Evolutionary conservation across 2,888 invertebrate genomes (phyloP).

Genomic region (Neuroscelio doddi): DNA sequence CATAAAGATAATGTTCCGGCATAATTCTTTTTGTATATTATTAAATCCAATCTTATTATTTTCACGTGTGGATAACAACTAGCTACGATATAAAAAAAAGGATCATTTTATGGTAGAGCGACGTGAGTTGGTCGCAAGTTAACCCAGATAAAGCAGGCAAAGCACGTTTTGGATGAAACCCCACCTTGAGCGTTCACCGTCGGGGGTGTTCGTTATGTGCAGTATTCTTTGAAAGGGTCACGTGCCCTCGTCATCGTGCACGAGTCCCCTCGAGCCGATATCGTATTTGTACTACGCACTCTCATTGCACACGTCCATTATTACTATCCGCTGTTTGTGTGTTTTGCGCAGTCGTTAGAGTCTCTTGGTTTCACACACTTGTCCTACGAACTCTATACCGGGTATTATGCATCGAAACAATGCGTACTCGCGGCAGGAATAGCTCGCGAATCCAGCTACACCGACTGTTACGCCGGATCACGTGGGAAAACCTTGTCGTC

Average conservation of each 20-base stretch:
- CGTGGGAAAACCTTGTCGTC: slow-evolving; percentile 59
- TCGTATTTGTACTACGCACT: slow-evolving; percentile 70
- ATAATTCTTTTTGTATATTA: not conserved
- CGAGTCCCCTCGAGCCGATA: slow-evolving; percentile 63
- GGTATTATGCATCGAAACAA: slow-evolving; percentile 64
- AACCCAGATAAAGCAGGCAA: slow-evolving; percentile 60
- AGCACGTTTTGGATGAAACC: slow-evolving; percentile 54
- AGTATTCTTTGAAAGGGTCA: slow-evolving; percentile 64
- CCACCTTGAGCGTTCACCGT: slow-evolving; percentile 57
- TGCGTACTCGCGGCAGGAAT: slow-evolving; percentile 50
- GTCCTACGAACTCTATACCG: slow-evolving; percentile 48
- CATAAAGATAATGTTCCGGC: no score
- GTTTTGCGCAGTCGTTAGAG: slow-evolving; percentile 55
- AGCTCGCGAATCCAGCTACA: slow-evolving; percentile 31
- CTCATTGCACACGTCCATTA: slow-evolving; percentile 64
- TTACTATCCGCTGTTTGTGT: slow-evolving; percentile 70
- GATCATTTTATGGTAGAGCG: slow-evolving; percentile 29
- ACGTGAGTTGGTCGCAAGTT: slow-evolving; percentile 59
- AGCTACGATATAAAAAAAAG: not conserved
- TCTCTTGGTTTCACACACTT: slow-evolving; percentile 62
- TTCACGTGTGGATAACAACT: not conserved
- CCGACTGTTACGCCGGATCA: slow-evolving; percentile 56
- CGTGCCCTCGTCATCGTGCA: slow-evolving; percentile 59
- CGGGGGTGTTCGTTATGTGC: slow-evolving; percentile 68
- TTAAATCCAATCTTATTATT: not conserved